Evolutionary conservation across 2,888 invertebrate species (phyloP), one percentile per base, ranked within the genome.

Genomic region (Eupithecia abbreviata): DNA sequence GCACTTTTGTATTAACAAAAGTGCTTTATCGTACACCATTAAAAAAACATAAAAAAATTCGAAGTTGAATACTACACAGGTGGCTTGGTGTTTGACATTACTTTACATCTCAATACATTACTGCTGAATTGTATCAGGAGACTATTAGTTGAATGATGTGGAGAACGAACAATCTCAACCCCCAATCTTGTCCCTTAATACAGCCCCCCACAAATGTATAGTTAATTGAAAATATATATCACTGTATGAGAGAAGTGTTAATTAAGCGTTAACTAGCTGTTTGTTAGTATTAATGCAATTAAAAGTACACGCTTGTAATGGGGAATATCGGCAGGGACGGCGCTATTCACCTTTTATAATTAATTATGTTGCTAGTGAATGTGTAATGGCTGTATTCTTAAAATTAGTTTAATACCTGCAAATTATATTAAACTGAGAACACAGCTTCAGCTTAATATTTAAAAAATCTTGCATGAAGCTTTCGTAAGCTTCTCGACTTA

Each of bases 211-310:
- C 51, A 72, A 73, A 74, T 76, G 72, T 86, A 86, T 85, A 86
- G 86, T 88, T 89, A 90, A 90, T 90, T 87, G 86, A 88, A 83
- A 85, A 86, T 81, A 89, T 87, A 85, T 87, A 89, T 87, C 85
- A 86, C 80, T 79, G 84, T 85, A 85, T 85, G 90, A 87, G 89
- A 90, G 89, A 89, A 86, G 87, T 85, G 88, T 88, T 91, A 90
- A 91, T 92, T 91, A 91, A 89, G 84, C 80, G 76, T 72, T 81
- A 80, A 72, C 69, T 77, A 78, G 74, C 76, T 79, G 80, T 79
- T 79, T 77, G 80, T 79, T 80, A 69, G 79, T 79, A 80, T 80
- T 77, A 79, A 80, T 77, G 79, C 77, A 80, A 81, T 80, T 80
- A 80, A 82, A 82, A 82, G 73, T 77, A 79, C 72, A 80, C 77